These are phyloP conservation scores for Pseudobourletiella spinata DNA, from an alignment of 1,140 invertebrate genomes.

Conservation along the genomic window DNA sequence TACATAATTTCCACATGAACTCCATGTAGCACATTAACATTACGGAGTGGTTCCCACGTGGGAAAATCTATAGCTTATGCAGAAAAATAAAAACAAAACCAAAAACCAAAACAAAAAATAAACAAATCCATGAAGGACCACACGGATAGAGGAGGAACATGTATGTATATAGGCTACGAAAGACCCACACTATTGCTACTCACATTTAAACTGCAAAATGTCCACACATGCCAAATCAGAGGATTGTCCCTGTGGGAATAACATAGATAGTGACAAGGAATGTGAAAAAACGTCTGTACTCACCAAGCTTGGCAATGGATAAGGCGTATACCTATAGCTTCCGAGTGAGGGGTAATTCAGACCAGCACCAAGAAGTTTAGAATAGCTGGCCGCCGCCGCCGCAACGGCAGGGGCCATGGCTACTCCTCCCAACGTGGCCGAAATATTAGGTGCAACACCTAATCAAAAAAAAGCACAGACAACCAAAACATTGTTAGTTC, in stretches of 20 bases:
- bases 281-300: slow-evolving; percentile 5
- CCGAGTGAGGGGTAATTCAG: slow-evolving; percentile 50
- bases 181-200: not conserved
- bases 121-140: not conserved
- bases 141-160: too few species aligned
- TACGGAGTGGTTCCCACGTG: too few species aligned
- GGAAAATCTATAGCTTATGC: too few species aligned
- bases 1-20: too few species aligned
- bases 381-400: slow-evolving; percentile 54
- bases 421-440: slow-evolving; percentile 39
- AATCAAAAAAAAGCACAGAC: not conserved
- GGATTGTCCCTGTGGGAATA: too few species aligned
- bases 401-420: slow-evolving; percentile 49
- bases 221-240: too few species aligned
- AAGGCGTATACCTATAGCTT: slow-evolving; percentile 62
- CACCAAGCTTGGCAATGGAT: slow-evolving; percentile 50
- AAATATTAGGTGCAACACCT: slow-evolving; percentile 7
- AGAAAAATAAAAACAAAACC: too few species aligned
- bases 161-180: too few species aligned
- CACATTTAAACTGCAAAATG: not conserved
- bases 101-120: too few species aligned
- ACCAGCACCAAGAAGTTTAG: slow-evolving; percentile 55
- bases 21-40: too few species aligned
- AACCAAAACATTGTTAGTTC: not conserved
- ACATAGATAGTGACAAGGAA: not conserved